These are phyloP conservation scores for Zaprionus davidi DNA, from an alignment of 1,140 invertebrate species.

Conservation along the genomic window DNA sequence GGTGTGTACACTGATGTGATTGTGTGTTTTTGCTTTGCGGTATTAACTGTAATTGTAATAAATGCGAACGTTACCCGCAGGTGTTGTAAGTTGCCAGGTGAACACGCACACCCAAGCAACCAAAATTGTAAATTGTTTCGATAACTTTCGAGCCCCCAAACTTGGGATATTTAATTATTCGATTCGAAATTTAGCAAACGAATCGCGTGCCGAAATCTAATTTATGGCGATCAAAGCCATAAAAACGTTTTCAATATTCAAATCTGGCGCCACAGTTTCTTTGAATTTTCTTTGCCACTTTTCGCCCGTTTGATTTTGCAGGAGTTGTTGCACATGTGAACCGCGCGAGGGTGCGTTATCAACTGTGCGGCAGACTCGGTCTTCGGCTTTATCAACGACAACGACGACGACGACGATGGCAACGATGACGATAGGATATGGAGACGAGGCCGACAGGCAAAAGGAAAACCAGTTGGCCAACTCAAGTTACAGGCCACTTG, in stretches of 20 bases:
- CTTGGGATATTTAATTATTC: not conserved
- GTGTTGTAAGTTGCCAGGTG: constrained; percentile 36
- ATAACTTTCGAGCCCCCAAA: constrained; percentile 19
- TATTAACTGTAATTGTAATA: constrained; percentile 67
- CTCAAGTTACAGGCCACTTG: constrained; percentile 44
- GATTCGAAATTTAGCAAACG: not conserved
- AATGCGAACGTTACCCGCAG: constrained; percentile 63
- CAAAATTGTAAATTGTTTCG: constrained; percentile 2
- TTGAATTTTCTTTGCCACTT: constrained; percentile 6
- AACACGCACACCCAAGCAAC: not conserved
- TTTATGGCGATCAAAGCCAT: constrained; percentile 14
- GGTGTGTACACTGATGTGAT: not conserved
- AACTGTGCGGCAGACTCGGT: constrained; percentile 54
- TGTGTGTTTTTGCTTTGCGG: constrained; percentile 16
- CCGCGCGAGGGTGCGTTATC: constrained; percentile 68
- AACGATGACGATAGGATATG: constrained; percentile 19
- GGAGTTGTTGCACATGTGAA: constrained; percentile 38
- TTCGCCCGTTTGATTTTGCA: constrained; percentile 2
- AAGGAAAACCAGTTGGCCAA: constrained; percentile 20
- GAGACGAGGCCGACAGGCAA: constrained; percentile 23
- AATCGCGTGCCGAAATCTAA: constrained; percentile 32
- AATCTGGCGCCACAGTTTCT: constrained; percentile 19
- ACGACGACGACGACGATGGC: constrained; percentile 28
- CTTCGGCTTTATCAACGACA: constrained; percentile 55
- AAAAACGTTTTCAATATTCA: not conserved